Evolutionary conservation across 2,888 invertebrate genomes (phyloP), one percentile per base, ranked within the genome.

Genomic region (Nemotelus pantherinus): DNA sequence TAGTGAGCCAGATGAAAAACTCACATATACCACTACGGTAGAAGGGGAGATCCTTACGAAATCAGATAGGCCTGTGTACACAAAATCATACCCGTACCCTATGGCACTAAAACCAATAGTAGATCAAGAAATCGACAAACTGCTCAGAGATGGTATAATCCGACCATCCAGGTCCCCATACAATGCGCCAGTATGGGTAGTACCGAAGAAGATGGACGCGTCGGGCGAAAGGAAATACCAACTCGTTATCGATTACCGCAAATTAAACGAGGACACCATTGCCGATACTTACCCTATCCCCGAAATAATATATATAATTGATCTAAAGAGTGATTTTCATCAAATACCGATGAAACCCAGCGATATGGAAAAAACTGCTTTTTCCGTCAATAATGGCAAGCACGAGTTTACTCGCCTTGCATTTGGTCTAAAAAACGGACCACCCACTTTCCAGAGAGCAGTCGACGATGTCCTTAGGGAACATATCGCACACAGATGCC

Each of bases 311-410:
- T n/a, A n/a, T n/a, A 74, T 39, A 9, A 25, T 63, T 9, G 53
- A 70, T 53, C 10, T 70, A 53, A 70, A 70, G 41, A 70, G 70
- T 44, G 70, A 55, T 25, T 74, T 74, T 1, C 74, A 63, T 41
- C 60, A 48, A 63, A 60, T 74, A 7, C 63, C 48, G 5, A 25
- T 74, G 39, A 74, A 48, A 47, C 7, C 25, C 5, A 58, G 39
- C 2, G 74, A 74, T 74, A 74, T 60, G 39, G 74, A 74, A 74
- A 74, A 74, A 48, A 74, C 74, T 9, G 74, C 63, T 41, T 74
- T 74, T 39, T 74, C 74, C 9, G 63, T 60, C 5, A 74, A 74
- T 48, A 5, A 74, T 55, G 74, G 74, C 3, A 74, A 74, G 63
- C 60, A 47, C 48, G 74, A 74, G 7, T 74, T 74, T 48, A 47